phyloP scores from a whole-genome alignment of 2,113 vertebrate species.

The Hemichromis elongatus region DNA sequence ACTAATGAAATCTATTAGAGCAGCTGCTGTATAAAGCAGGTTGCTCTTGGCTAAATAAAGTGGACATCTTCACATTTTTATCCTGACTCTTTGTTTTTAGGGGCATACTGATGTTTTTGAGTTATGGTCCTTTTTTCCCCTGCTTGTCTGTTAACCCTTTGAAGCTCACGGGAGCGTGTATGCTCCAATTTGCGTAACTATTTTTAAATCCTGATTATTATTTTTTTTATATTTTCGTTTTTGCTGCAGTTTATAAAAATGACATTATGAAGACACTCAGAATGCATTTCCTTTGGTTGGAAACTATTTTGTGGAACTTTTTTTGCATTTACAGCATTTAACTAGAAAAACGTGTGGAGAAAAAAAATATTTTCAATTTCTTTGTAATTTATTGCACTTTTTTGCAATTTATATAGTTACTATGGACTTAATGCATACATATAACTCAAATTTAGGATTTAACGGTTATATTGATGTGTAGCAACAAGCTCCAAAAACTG shows the following conservation, averaged over 20 bases:
- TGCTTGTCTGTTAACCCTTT: background rate
- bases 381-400: background rate
- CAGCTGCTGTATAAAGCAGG: background rate
- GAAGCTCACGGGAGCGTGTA: background rate
- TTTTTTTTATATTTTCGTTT: rapidly evolving
- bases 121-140: rapidly evolving
- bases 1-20: background rate
- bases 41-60: background rate
- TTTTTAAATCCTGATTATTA: background rate
- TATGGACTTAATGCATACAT: rapidly evolving
- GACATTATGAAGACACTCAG: background rate
- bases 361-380: background rate
- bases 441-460: background rate
- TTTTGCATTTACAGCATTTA: background rate
- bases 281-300: background rate
- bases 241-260: background rate
- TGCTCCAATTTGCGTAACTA: background rate
- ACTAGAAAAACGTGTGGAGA: background rate
- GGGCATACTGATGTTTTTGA: background rate
- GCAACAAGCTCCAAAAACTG: background rate
- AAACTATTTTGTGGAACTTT: background rate
- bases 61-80: rapidly evolving
- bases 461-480: background rate
- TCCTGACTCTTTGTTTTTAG: rapidly evolving
- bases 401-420: background rate